phyloP scores from a whole-genome alignment of 2,797 vertebrate species.

The Mus minutoides region DNA sequence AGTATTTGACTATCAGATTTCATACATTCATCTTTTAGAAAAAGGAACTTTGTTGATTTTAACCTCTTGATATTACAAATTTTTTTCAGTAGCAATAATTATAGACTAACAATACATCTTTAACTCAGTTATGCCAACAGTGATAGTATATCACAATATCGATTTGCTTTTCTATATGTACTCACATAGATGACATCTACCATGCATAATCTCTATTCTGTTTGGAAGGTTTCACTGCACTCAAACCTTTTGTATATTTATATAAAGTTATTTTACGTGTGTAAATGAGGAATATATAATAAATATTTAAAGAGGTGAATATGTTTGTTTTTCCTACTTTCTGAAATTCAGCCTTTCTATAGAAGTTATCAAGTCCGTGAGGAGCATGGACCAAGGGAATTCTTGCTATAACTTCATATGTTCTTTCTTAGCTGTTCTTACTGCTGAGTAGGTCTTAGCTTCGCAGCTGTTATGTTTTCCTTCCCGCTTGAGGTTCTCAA shows the following conservation, averaged over 20 bases:
- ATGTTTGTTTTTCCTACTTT: not conserved
- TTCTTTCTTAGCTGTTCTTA: not conserved
- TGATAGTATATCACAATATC: not conserved
- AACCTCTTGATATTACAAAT: not conserved
- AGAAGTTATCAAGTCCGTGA: not conserved
- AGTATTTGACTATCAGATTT: not conserved
- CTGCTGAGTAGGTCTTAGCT: not conserved
- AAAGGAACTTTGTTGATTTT: not conserved
- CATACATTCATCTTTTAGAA: not conserved
- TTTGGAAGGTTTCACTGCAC: not conserved
- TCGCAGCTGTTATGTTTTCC: not conserved
- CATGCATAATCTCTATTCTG: not conserved
- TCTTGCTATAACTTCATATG: not conserved
- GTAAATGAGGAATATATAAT: not conserved
- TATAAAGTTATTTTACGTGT: not conserved
- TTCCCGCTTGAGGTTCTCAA: not conserved
- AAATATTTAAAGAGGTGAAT: not conserved
- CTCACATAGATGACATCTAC: not conserved
- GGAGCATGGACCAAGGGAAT: not conserved
- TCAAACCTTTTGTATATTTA: not conserved
- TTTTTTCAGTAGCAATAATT: not conserved
- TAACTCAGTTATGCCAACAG: not conserved
- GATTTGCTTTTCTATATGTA: not conserved
- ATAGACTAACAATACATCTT: not conserved
- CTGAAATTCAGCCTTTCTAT: not conserved